Base-by-base conservation (phyloP, 2,113 vertebrate genomes). In the Tenebrosternarchus preto region DNA sequence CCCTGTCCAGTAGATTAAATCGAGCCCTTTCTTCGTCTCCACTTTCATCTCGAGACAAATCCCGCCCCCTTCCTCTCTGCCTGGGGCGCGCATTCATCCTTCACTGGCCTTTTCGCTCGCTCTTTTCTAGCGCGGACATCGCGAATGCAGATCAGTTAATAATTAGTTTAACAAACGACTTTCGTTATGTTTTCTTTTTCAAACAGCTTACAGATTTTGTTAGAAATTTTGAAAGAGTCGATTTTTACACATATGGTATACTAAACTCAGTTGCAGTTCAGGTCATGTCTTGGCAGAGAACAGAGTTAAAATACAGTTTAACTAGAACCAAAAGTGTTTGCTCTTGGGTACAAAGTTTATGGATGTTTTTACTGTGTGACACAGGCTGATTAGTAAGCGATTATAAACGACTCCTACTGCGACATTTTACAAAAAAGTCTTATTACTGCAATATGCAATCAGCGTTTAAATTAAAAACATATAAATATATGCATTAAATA, bases 1-100 rank as follows among this genome's bases (percentile, higher is more conserved):
- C 92, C 92, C 92, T 95, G 93, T 90, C 91, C 92, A 92, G 94
- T 95, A 92, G 95, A 95, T 96, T 98, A 96, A 98, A 97, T 93
- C 93, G 93, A 95, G 92, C 94, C 94, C 94, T 97, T 98, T 97
- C 95, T 97, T 96, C 94, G 91, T 90, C 87, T 90, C 93, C 91
- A 95, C 96, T 98, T 98, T 97, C 96, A 98, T 98, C 95, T 96
- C 81, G 90, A 12, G 43, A 50, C 43, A 92, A 95, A 71, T 92
- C 94, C 93, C 94, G 93, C 93, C 95, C 92, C 94, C 92, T 93
- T 92, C 92, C 94, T 88, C 84, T 89, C 79, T 39, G 86, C 90
- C 89, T 53, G 84, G 80, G 89, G 90, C 88, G 87, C 88, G 78
- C 86, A 88, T 91, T 90, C 88, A 89, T 87, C 84, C 87, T 80